Evolutionary conservation across 1,140 invertebrate genomes (phyloP).

Genomic region (Triops longicaudatus): DNA sequence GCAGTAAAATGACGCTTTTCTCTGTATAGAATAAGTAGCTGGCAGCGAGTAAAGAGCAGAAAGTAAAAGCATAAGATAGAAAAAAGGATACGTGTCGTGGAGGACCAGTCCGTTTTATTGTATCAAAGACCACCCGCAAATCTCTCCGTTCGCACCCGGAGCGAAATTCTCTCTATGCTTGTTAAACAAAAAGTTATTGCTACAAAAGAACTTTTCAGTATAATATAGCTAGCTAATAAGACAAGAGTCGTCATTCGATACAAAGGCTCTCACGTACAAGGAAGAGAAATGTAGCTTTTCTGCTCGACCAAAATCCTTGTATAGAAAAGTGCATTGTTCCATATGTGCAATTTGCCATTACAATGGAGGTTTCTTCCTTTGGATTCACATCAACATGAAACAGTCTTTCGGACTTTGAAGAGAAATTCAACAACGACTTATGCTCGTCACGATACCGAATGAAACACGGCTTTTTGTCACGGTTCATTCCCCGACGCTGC

Average conservation of each 20-base stretch:
- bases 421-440: too few species aligned
- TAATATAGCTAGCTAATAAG: slow-evolving; percentile 3
- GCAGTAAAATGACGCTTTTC: neutral
- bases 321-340: too few species aligned
- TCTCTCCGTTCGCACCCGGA: slow-evolving; percentile 3
- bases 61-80: neutral
- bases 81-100: slow-evolving; percentile 1
- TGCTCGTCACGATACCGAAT: too few species aligned
- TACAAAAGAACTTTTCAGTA: neutral
- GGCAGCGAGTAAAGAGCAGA: slow-evolving; percentile 1
- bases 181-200: slow-evolving; percentile 15
- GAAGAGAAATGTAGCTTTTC: neutral
- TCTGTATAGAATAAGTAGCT: neutral
- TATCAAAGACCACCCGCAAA: slow-evolving; percentile 12
- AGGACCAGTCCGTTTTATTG: neutral
- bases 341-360: too few species aligned
- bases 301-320: neutral
- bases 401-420: too few species aligned
- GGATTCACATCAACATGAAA: too few species aligned
- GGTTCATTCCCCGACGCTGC: too few species aligned
- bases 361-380: too few species aligned
- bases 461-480: too few species aligned
- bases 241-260: neutral
- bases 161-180: slow-evolving; percentile 12
- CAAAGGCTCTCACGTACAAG: neutral